These are phyloP conservation scores for Lepus townsendii DNA, from an alignment of 2,797 vertebrate genomes.

Conservation along the genomic window DNA sequence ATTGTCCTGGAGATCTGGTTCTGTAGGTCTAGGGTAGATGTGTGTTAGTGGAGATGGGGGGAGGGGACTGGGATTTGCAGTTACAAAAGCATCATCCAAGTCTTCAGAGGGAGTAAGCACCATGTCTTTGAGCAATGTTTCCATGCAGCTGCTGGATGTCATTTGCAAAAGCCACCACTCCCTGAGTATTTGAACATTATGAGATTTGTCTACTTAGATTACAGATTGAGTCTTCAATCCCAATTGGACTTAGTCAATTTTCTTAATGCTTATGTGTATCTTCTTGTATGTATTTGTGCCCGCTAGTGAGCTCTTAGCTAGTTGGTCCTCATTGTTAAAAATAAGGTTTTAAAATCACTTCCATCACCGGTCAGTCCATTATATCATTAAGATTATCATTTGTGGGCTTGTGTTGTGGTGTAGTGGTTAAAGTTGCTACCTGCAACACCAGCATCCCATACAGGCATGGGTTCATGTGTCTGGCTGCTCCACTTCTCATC, in stretches of 20 bases:
- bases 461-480: too few species aligned
- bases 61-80: not conserved
- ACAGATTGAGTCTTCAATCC: not conserved
- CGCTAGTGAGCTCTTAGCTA: not conserved
- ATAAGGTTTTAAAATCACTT: not conserved
- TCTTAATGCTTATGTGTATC: not conserved
- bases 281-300: not conserved
- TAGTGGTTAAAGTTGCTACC: too few species aligned
- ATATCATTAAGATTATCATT: not conserved
- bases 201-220: not conserved
- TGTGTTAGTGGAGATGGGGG: not conserved
- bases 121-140: not conserved
- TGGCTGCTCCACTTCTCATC: too few species aligned
- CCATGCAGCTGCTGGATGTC: not conserved
- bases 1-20: not conserved
- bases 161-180: not conserved
- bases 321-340: not conserved
- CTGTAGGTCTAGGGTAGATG: not conserved
- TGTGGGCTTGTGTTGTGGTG: not conserved
- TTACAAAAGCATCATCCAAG: not conserved
- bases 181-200: not conserved
- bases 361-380: not conserved
- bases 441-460: too few species aligned
- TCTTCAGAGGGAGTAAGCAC: not conserved
- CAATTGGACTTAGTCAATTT: not conserved